phyloP scores from a whole-genome alignment of 2,888 invertebrate species.

The Byasa hedistus region DNA sequence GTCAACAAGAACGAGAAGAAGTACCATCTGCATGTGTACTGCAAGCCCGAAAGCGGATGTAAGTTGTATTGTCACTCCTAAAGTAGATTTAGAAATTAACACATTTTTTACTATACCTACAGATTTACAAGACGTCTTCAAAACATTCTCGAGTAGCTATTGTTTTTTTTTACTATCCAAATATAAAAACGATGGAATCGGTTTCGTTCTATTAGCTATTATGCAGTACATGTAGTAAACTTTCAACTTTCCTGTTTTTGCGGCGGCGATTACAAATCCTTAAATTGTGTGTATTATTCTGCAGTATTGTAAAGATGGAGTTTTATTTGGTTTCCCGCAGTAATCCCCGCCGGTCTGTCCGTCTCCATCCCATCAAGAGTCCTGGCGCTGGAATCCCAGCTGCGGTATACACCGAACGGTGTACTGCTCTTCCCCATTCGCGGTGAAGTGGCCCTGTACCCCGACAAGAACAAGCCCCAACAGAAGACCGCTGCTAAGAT shows the following conservation, averaged over 20 bases:
- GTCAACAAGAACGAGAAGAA: slow-evolving; percentile 85
- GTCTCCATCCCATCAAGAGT: slow-evolving; percentile 85
- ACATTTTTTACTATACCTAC: background rate
- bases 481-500: slow-evolving; percentile 82
- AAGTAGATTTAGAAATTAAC: background rate
- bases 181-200: no score
- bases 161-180: no score
- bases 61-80: slow-evolving; percentile 40
- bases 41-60: slow-evolving; percentile 83
- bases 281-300: no score
- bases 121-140: no score
- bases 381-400: slow-evolving; percentile 80
- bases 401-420: slow-evolving; percentile 67
- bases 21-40: slow-evolving; percentile 84
- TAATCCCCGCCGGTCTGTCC: slow-evolving; percentile 65
- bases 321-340: background rate
- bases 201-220: no score
- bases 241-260: no score
- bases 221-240: no score
- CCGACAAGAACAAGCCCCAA: slow-evolving; percentile 86
- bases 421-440: slow-evolving; percentile 80
- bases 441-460: slow-evolving; percentile 82
- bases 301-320: no score
- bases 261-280: no score
- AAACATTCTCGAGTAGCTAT: no score